A percentile compares a stretch with the other conserved stretches of the same genome.
phyloP scores from a whole-genome alignment of 2,888 invertebrate species.

The Cephalotes varians region DNA sequence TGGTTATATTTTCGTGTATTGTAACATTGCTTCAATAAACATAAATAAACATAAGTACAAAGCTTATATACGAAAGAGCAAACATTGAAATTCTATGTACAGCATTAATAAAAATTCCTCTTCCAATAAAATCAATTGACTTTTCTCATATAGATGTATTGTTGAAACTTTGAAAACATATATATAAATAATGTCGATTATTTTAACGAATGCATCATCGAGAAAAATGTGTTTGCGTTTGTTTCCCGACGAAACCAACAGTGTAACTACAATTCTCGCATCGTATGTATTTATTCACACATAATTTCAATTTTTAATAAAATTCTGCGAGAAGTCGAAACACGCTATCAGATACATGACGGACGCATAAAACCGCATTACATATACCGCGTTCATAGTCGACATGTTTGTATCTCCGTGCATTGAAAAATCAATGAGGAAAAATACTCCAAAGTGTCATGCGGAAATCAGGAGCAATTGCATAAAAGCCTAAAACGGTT shows the following conservation, averaged over 20 bases:
- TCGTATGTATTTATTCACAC: constrained; percentile 11
- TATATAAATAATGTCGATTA: neutral
- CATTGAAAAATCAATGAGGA: neutral
- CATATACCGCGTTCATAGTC: neutral
- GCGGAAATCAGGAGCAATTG: neutral
- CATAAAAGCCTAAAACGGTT: neutral
- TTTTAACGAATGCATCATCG: neutral
- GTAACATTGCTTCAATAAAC: neutral
- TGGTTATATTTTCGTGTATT: neutral
- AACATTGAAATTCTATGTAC: neutral
- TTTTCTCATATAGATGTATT: neutral
- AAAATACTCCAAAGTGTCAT: neutral
- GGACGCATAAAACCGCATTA: neutral
- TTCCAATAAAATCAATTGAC: neutral
- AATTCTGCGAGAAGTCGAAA: neutral
- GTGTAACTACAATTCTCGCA: neutral
- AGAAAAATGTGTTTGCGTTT: neutral
- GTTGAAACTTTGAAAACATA: neutral
- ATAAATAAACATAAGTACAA: neutral
- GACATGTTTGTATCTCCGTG: neutral
- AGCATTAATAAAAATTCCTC: neutral
- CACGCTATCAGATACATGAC: neutral
- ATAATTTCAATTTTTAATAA: constrained; percentile 6
- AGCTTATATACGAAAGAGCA: neutral
- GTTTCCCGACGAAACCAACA: neutral